Conservation (phyloP, 2,888 invertebrate species). For the Caenorhabditis sulstoni region DNA sequence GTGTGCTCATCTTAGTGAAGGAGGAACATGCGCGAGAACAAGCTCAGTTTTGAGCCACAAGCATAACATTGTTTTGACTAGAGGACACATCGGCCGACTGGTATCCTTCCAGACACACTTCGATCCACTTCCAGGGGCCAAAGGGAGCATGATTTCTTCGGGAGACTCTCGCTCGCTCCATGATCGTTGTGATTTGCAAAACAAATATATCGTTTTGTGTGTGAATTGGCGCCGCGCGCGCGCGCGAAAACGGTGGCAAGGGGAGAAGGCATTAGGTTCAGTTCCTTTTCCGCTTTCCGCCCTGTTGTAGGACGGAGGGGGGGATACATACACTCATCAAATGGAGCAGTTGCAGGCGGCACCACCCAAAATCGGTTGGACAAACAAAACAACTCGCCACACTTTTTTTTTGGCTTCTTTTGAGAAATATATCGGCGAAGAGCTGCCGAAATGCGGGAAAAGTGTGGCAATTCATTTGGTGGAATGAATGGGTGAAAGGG, state of each 20-base stretch:
- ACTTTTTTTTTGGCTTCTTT: slow-evolving; percentile 15
- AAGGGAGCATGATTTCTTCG: neutral
- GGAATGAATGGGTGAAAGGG: neutral
- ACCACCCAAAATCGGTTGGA: slow-evolving; percentile 40
- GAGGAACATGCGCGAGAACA: slow-evolving; percentile 12
- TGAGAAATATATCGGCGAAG: slow-evolving; percentile 21
- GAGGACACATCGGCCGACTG: neutral
- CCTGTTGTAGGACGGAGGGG: neutral
- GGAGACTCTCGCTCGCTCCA: too few relatives aligned
- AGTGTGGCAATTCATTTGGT: slow-evolving; percentile 28
- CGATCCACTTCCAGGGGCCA: too few relatives aligned
- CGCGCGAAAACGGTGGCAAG: neutral
- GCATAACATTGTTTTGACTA: slow-evolving; percentile 2
- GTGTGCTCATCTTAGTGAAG: slow-evolving; percentile 11
- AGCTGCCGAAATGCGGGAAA: neutral
- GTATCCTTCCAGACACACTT: neutral
- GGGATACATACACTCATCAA: slow-evolving; percentile 13
- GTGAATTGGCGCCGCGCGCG: slow-evolving; percentile 13
- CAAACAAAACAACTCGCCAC: slow-evolving; percentile 39
- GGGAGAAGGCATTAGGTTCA: slow-evolving; percentile 41
- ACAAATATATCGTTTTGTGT: slow-evolving; percentile 24
- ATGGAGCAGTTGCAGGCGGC: slow-evolving; percentile 12
- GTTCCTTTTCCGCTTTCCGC: slow-evolving; percentile 41
- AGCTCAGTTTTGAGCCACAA: slow-evolving; percentile 13
- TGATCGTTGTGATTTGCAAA: neutral